These are phyloP conservation scores for Ophioderma brevispina DNA, from an alignment of 35 echinoderm and acorn worm species.

Conservation along the genomic window DNA sequence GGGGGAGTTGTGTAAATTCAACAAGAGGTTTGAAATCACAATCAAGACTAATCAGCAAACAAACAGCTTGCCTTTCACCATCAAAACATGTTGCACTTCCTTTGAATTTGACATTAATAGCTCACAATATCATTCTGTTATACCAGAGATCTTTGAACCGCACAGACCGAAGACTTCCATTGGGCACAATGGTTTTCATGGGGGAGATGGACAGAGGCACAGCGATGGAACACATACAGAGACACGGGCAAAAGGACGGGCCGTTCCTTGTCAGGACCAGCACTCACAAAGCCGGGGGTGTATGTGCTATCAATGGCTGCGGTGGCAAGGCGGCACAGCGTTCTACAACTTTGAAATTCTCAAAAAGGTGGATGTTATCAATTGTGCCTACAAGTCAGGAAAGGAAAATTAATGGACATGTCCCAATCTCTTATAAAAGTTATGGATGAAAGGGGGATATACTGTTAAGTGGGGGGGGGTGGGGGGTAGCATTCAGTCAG, in stretches of 20 bases:
- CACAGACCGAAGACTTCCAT: conserved; percentile 18
- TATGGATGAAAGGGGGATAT: no score
- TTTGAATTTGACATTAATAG: no score
- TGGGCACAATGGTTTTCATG: conserved; percentile 67
- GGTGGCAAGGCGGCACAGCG: conserved; percentile 54
- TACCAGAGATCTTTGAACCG: conserved; percentile 56
- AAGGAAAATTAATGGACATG: no score
- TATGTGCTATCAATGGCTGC: conserved; percentile 94
- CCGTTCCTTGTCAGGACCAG: conserved; percentile 84
- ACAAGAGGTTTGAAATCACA: no score
- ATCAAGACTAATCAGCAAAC: no score
- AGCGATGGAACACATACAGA: conserved; percentile 80
- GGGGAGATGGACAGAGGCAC: conserved; percentile 73
- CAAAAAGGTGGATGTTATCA: conserved; percentile 61
- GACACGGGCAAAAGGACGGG: conserved; percentile 58
- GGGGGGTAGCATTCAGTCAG: no score
- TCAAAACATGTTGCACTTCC: no score
- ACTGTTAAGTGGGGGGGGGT: no score
- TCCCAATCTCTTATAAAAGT: no score
- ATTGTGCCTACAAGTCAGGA: no score
- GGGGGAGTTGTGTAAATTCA: no score
- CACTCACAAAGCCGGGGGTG: conserved; percentile 73
- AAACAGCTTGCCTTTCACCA: background rate
- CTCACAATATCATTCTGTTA: no score
- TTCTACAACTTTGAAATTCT: conserved; percentile 99